phyloP scores from a whole-genome alignment of 2,113 vertebrate genomes.

The Alethe diademata region DNA sequence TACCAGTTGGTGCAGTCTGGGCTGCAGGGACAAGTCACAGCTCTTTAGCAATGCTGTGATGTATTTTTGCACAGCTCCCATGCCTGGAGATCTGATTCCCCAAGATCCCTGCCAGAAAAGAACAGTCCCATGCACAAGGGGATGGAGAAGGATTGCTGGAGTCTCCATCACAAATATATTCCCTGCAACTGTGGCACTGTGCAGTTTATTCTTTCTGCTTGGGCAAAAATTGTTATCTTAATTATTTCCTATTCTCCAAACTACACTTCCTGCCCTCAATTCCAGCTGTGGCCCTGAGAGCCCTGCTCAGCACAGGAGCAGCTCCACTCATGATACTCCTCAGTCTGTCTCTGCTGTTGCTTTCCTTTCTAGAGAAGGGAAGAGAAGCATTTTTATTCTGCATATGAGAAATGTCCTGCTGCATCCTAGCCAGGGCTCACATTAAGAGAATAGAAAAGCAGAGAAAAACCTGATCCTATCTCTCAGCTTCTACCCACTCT shows the following conservation, averaged over 20 bases:
- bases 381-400: not conserved
- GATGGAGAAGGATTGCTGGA: not conserved
- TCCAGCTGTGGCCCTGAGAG: not conserved
- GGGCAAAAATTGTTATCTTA: too few species aligned
- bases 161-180: not conserved
- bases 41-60: not conserved
- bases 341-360: not conserved
- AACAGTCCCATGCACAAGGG: not conserved
- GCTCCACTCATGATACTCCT: not conserved
- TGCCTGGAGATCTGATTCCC: not conserved
- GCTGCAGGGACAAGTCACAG: not conserved
- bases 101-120: not conserved
- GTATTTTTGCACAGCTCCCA: not conserved
- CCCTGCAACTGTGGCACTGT: not conserved
- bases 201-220: not conserved
- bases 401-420: not conserved
- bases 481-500: accelerated
- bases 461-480: accelerated
- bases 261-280: not conserved
- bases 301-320: not conserved
- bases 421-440: not conserved
- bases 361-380: not conserved
- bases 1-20: not conserved
- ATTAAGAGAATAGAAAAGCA: not conserved
- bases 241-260: not conserved